These are phyloP conservation scores for Antennarius maculatus DNA, from an alignment of 2,797 vertebrate species.

Conservation along the genomic window DNA sequence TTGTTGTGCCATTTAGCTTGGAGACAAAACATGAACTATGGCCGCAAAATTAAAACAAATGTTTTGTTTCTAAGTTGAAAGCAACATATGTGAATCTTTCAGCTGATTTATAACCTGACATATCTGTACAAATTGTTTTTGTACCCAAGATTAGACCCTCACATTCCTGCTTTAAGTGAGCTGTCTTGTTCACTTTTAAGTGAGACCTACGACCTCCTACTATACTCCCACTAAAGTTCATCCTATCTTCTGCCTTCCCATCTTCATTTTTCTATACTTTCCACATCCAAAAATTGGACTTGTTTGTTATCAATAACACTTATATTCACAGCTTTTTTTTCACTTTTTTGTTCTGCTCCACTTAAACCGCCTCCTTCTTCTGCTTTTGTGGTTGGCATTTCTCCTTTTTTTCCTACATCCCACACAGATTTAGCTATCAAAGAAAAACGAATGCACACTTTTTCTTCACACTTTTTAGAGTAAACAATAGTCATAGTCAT, in stretches of 20 bases:
- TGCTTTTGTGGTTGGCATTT: constrained; percentile 3
- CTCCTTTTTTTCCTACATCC: constrained; percentile 5
- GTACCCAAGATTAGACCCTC: constrained; percentile 19
- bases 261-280: constrained; percentile 28
- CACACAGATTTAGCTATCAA: constrained; percentile 23
- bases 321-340: constrained; percentile 21
- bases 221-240: constrained; percentile 29
- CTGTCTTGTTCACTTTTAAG: constrained; percentile 44
- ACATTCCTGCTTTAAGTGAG: constrained; percentile 49
- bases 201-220: constrained; percentile 44
- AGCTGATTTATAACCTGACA: constrained; percentile 45
- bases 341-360: constrained; percentile 21
- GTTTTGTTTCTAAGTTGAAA: constrained; percentile 21
- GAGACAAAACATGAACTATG: constrained; percentile 26
- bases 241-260: constrained; percentile 17
- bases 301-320: constrained; percentile 41
- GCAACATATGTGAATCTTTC: constrained; percentile 13
- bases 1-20: constrained; percentile 30
- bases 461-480: neutral
- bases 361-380: constrained; percentile 24
- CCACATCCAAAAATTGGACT: constrained; percentile 16
- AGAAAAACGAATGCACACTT: neutral
- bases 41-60: constrained; percentile 42
- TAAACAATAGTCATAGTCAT: constrained; percentile 18
- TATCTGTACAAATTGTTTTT: constrained; percentile 31